Evolutionary conservation across 2,888 invertebrate species (phyloP).

Genomic region (Maniola hyperantus): DNA sequence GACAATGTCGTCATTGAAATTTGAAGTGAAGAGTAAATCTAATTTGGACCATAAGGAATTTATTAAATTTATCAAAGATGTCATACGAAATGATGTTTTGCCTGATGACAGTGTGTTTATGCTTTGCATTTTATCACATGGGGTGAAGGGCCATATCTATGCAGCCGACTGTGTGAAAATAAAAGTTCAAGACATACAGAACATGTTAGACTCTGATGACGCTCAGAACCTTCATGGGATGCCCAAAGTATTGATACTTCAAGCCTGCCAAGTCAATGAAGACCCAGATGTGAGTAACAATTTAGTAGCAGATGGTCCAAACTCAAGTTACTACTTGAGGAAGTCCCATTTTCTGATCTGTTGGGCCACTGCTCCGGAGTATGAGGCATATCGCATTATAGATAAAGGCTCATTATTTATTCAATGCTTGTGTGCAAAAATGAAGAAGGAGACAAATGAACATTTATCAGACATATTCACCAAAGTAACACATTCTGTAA

Average conservation of each 20-base stretch:
- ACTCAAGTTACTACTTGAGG: slow-evolving; percentile 49
- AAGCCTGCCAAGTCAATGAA: slow-evolving; percentile 70
- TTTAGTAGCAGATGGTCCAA: slow-evolving; percentile 61
- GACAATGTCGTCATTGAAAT: slow-evolving; percentile 65
- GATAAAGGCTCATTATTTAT: slow-evolving; percentile 69
- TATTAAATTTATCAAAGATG: slow-evolving; percentile 57
- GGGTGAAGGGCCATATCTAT: slow-evolving; percentile 68
- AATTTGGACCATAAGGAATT: slow-evolving; percentile 62
- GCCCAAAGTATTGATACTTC: slow-evolving; percentile 70
- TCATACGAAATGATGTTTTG: slow-evolving; percentile 53
- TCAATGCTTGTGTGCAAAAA: slow-evolving; percentile 59
- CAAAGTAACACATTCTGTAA: slow-evolving; percentile 60
- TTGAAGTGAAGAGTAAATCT: slow-evolving; percentile 57
- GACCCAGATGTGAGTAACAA: slow-evolving; percentile 43
- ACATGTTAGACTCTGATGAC: slow-evolving; percentile 63
- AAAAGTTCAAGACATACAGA: slow-evolving; percentile 67
- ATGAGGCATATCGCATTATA: slow-evolving; percentile 66
- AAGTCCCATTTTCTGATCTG: slow-evolving; percentile 69
- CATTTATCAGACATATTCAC: slow-evolving; percentile 69
- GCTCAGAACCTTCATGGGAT: slow-evolving; percentile 55
- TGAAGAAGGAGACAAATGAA: slow-evolving; percentile 55
- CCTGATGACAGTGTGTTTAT: slow-evolving; percentile 69
- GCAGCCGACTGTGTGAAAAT: slow-evolving; percentile 71
- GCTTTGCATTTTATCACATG: slow-evolving; percentile 74
- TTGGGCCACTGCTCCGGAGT: slow-evolving; percentile 73